A percentile compares a stretch with the other conserved stretches of the same genome.
These are phyloP conservation scores for Yponomeuta cagnagella DNA, from an alignment of 2,888 invertebrate species.

Conservation along the genomic window DNA sequence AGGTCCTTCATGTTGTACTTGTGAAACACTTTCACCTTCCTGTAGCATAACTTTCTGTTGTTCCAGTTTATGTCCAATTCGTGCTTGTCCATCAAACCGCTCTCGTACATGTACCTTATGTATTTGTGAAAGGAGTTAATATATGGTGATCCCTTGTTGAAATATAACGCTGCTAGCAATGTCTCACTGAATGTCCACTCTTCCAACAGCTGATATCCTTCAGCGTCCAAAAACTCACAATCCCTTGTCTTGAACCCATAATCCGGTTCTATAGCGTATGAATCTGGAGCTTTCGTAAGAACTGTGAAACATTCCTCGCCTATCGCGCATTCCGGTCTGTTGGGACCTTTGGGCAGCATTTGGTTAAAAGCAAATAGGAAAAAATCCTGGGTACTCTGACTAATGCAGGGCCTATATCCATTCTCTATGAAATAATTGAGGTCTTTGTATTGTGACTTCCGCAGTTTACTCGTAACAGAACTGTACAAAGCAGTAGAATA, in stretches of 20 bases:
- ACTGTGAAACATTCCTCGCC: not conserved
- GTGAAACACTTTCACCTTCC: not conserved
- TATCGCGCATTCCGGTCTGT: conserved; percentile 1
- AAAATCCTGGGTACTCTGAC: not conserved
- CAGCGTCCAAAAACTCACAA: conserved; percentile 5
- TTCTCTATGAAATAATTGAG: not conserved
- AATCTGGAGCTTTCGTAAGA: not conserved
- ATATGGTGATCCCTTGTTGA: conserved; percentile 19
- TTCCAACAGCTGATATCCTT: not conserved
- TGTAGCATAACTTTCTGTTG: not conserved
- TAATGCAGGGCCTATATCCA: conserved; percentile 5
- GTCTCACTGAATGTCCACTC: not conserved
- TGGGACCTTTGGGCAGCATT: not conserved
- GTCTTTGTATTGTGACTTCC: not conserved
- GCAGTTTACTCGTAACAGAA: conserved; percentile 17
- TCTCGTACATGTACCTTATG: not conserved
- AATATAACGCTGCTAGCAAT: not conserved
- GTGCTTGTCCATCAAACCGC: conserved; percentile 3
- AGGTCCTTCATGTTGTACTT: conserved; percentile 9
- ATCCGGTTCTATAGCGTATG: conserved; percentile 8
- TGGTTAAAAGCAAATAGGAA: conserved; percentile 9
- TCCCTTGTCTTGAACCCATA: not conserved
- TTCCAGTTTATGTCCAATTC: not conserved
- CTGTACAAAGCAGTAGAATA: conserved; percentile 24
- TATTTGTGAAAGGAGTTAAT: conserved; percentile 14